These are phyloP conservation scores for Bothrops jararaca DNA, from an alignment of 2,113 vertebrate species.

Conservation along the genomic window DNA sequence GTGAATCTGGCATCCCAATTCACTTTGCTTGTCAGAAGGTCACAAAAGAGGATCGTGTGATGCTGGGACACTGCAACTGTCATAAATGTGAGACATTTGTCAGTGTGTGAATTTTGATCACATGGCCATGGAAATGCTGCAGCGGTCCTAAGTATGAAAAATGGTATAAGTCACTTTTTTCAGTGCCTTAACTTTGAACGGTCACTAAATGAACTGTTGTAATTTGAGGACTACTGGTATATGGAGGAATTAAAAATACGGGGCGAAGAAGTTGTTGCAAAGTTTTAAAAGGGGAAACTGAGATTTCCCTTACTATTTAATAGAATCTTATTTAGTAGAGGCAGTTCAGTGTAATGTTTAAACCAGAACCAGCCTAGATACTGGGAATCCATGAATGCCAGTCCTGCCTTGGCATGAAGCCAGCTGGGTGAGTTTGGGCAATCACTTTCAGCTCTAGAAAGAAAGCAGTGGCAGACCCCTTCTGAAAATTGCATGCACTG, in stretches of 20 bases:
- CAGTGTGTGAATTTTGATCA: neutral
- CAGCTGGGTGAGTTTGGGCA: neutral
- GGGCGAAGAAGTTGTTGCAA: neutral
- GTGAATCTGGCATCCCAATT: neutral
- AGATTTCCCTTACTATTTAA: neutral
- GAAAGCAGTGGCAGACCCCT: neutral
- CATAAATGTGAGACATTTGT: neutral
- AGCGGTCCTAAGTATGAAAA: no score
- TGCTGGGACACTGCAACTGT: neutral
- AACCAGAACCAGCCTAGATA: neutral
- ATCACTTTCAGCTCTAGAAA: neutral
- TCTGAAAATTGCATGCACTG: neutral
- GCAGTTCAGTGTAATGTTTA: neutral
- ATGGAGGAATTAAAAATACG: neutral
- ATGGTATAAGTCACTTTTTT: neutral
- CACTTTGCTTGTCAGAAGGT: neutral
- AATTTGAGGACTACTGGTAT: neutral
- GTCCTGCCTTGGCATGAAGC: no score
- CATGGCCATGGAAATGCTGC: neutral
- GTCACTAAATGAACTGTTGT: neutral
- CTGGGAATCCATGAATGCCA: neutral
- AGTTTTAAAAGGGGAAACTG: neutral
- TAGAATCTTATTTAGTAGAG: neutral
- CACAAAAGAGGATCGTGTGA: neutral
- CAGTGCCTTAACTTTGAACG: neutral